Conservation (phyloP, 1,140 invertebrate genomes). For the Tetramorium alpestre region DNA sequence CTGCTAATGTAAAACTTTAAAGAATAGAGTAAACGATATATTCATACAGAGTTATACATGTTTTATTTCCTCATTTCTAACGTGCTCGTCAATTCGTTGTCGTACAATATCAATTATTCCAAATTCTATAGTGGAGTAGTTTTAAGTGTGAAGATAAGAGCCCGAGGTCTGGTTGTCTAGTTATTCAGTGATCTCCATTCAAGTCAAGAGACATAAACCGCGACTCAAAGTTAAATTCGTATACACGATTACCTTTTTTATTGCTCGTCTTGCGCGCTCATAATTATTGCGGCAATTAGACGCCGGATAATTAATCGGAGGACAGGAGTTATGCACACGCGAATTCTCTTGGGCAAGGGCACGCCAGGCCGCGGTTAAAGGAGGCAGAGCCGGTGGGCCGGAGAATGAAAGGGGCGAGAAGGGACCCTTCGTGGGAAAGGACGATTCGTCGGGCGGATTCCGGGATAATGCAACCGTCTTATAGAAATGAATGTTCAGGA, state of each 20-base stretch:
- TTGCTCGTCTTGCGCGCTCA: conserved; percentile 64
- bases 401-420: conserved; percentile 8
- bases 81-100: neutral
- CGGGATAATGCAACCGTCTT: conserved; percentile 69
- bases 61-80: neutral
- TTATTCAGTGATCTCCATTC: conserved; percentile 1
- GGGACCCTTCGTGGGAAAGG: conserved; percentile 70
- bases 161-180: neutral
- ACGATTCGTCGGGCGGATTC: conserved; percentile 70
- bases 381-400: neutral
- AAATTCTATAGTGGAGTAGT: neutral
- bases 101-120: neutral
- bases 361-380: conserved; percentile 54
- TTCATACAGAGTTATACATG: neutral
- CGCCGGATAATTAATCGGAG: conserved; percentile 77
- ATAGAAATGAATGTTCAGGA: conserved; percentile 69
- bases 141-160: neutral
- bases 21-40: neutral
- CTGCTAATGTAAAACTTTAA: neutral
- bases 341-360: conserved; percentile 60
- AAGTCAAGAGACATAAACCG: neutral
- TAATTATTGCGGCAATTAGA: conserved; percentile 79
- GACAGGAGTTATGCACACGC: conserved; percentile 71
- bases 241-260: conserved; percentile 56
- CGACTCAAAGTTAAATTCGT: conserved; percentile 12